Evolutionary conservation across 1,140 invertebrate genomes (phyloP).

Genomic region (Drosophila gunungcola): DNA sequence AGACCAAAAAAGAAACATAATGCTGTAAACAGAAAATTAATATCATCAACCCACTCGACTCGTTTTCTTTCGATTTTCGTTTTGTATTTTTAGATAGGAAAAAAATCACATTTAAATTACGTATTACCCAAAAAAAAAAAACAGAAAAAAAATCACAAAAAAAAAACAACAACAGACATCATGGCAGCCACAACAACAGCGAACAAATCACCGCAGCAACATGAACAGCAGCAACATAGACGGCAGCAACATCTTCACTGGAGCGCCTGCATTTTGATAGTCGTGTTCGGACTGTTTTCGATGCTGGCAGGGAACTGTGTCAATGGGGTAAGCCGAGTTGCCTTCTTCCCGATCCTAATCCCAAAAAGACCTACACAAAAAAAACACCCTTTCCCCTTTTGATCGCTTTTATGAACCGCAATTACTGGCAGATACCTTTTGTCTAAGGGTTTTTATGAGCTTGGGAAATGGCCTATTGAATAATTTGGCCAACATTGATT

Average conservation of each 20-base stretch:
- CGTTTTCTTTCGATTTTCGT: slow-evolving; percentile 57
- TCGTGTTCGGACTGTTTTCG: slow-evolving; percentile 68
- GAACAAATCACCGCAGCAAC: slow-evolving; percentile 62
- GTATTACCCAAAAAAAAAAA: slow-evolving; percentile 53
- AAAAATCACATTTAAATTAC: slow-evolving; percentile 74
- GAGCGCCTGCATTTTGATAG: slow-evolving; percentile 50
- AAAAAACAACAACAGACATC: slow-evolving; percentile 66
- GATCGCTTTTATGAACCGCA: slow-evolving; percentile 34
- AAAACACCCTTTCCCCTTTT: slow-evolving; percentile 5
- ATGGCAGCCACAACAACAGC: slow-evolving; percentile 61
- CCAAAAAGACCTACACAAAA: neutral
- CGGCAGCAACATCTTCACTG: slow-evolving; percentile 52
- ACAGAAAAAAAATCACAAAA: slow-evolving; percentile 48
- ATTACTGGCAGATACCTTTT: slow-evolving; percentile 38
- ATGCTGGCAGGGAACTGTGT: slow-evolving; percentile 78
- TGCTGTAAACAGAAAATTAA: slow-evolving; percentile 37
- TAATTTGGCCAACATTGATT: slow-evolving; percentile 49
- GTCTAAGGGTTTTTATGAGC: slow-evolving; percentile 41
- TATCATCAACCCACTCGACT: slow-evolving; percentile 49
- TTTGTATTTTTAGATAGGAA: slow-evolving; percentile 65
- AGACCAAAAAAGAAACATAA: slow-evolving; percentile 30
- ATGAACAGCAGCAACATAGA: slow-evolving; percentile 38
- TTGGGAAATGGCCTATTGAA: slow-evolving; percentile 61
- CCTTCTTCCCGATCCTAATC: slow-evolving; percentile 20
- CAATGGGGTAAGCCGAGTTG: slow-evolving; percentile 79